These are phyloP conservation scores for Ptychodera flava DNA, from an alignment of 35 echinoderm and acorn worm species.

Conservation along the genomic window DNA sequence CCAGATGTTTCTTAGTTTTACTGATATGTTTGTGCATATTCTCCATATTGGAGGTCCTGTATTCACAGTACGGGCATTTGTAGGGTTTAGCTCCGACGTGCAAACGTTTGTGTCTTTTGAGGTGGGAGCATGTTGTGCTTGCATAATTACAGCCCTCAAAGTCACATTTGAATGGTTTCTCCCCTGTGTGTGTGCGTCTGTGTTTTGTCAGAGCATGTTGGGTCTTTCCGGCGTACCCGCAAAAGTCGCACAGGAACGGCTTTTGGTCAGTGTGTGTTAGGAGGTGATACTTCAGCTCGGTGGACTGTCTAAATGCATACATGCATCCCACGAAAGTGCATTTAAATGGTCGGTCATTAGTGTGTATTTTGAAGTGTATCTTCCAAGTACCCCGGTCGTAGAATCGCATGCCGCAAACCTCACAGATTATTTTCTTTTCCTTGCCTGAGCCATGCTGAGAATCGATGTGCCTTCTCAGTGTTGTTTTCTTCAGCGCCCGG, in stretches of 20 bases:
- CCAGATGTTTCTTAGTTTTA: conserved; percentile 71
- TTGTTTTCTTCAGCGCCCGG: conserved; percentile 41
- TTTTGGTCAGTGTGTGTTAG: conserved; percentile 76
- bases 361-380: conserved; percentile 35
- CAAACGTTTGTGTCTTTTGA: conserved; percentile 60
- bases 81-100: conserved; percentile 85
- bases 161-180: conserved; percentile 84
- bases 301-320: conserved; percentile 41
- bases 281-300: conserved; percentile 46
- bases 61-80: conserved; percentile 85
- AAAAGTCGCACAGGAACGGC: conserved; percentile 66
- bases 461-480: conserved; percentile 50
- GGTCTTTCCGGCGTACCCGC: conserved; percentile 59
- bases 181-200: conserved; percentile 74
- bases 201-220: conserved; percentile 75
- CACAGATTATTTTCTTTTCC: background rate
- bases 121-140: conserved; percentile 45
- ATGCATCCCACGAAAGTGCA: conserved; percentile 71
- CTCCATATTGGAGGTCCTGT: conserved; percentile 62
- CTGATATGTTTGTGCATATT: conserved; percentile 84
- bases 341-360: conserved; percentile 27
- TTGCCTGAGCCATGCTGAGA: conserved; percentile 25
- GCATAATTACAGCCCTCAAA: conserved; percentile 62
- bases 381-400: background rate
- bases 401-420: background rate